These are phyloP conservation scores for Melanotaenia maccullochi DNA, from an alignment of 2,797 vertebrate genomes.

Conservation along the genomic window DNA sequence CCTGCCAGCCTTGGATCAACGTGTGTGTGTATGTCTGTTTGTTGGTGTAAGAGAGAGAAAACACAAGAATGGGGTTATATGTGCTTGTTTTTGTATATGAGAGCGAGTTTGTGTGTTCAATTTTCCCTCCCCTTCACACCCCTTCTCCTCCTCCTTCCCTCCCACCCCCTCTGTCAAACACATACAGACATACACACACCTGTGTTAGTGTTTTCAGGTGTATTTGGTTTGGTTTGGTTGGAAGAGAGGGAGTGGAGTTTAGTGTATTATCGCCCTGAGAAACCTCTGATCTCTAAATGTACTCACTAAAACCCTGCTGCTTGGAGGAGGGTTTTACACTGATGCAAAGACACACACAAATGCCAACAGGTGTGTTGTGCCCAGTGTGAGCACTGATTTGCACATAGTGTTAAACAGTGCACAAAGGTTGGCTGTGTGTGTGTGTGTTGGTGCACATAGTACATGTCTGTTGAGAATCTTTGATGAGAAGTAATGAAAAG, in stretches of 20 bases:
- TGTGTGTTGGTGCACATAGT: neutral
- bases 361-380: slow-evolving; percentile 67
- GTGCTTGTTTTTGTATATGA: slow-evolving; percentile 65
- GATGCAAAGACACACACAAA: slow-evolving; percentile 53
- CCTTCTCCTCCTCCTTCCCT: slow-evolving; percentile 36
- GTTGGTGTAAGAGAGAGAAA: slow-evolving; percentile 50
- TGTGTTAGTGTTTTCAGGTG: slow-evolving; percentile 77
- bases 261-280: slow-evolving; percentile 45
- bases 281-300: slow-evolving; percentile 77
- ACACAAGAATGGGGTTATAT: slow-evolving; percentile 57
- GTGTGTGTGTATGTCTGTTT: slow-evolving; percentile 54
- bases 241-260: slow-evolving; percentile 72
- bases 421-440: slow-evolving; percentile 3
- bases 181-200: slow-evolving; percentile 65
- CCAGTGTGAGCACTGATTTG: slow-evolving; percentile 61
- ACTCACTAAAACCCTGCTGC: slow-evolving; percentile 73
- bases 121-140: slow-evolving; percentile 59
- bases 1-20: slow-evolving; percentile 63
- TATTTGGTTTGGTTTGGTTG: slow-evolving; percentile 75
- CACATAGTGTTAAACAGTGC: slow-evolving; percentile 43
- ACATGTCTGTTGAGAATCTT: slow-evolving; percentile 45
- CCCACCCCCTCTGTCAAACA: slow-evolving; percentile 39
- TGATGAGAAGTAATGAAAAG: slow-evolving; percentile 70
- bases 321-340: slow-evolving; percentile 62
- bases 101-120: slow-evolving; percentile 58